Evolutionary conservation across 1,140 invertebrate species (phyloP).

Genomic region (Leptestheria dahalacensis): DNA sequence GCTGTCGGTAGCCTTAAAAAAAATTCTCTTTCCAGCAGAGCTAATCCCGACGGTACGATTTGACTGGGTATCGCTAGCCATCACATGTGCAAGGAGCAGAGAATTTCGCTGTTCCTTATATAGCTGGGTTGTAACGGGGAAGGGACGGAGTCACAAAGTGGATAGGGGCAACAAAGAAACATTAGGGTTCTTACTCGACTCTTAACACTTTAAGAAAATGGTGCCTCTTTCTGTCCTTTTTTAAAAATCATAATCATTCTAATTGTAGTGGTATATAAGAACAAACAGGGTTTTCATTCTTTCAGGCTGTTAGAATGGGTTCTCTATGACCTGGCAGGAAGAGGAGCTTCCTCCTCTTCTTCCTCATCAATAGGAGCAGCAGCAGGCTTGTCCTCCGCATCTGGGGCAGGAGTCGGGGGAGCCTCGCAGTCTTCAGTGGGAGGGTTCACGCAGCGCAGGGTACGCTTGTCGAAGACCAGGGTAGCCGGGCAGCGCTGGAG

Average conservation of each 20-base stretch:
- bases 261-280: neutral
- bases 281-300: neutral
- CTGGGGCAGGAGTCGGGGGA: conserved; percentile 18
- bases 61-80: too few relatives aligned
- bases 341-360: conserved; percentile 14
- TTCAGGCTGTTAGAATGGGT: neutral
- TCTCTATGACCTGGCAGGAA: neutral
- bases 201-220: too few relatives aligned
- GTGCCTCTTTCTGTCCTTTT: too few relatives aligned
- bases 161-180: too few relatives aligned
- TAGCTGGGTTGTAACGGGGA: too few relatives aligned
- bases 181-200: too few relatives aligned
- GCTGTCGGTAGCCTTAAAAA: too few relatives aligned
- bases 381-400: conserved; percentile 45
- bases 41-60: neutral
- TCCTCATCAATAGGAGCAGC: conserved; percentile 41
- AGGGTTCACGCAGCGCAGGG: conserved; percentile 67
- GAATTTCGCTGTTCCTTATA: too few relatives aligned
- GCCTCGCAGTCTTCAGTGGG: conserved; percentile 70
- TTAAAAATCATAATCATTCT: too few relatives aligned
- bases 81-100: too few relatives aligned
- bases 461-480: conserved; percentile 71
- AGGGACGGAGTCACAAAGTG: too few relatives aligned
- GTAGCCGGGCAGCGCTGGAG: conserved; percentile 77
- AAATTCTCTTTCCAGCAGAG: neutral